These are phyloP conservation scores for Hypercompe scribonia DNA, from an alignment of 2,888 invertebrate species.

Conservation along the genomic window DNA sequence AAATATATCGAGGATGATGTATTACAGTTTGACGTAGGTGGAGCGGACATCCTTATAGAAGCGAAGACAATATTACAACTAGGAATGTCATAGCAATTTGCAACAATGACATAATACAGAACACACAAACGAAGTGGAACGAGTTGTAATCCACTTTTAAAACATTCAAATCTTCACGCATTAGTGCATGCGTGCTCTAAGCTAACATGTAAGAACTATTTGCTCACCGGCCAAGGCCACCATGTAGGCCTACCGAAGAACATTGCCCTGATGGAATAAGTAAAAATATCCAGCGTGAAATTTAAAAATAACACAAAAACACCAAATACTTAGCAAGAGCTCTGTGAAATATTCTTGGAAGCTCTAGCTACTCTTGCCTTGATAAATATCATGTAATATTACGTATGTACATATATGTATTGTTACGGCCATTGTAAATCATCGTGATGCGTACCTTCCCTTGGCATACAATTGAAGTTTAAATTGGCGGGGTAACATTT, in stretches of 20 bases:
- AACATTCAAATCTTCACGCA: conserved; percentile 44
- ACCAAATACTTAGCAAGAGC: conserved; percentile 47
- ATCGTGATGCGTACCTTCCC: conserved; percentile 44
- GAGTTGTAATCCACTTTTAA: conserved; percentile 45
- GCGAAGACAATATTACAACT: conserved; percentile 74
- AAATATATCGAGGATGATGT: conserved; percentile 60
- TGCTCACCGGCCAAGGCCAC: conserved; percentile 64
- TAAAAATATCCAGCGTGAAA: conserved; percentile 63
- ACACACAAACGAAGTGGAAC: conserved; percentile 48
- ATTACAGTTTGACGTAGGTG: conserved; percentile 65
- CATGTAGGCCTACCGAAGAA: conserved; percentile 60
- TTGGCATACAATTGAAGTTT: conserved; percentile 49
- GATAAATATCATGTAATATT: conserved; percentile 54
- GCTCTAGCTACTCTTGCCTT: conserved; percentile 38
- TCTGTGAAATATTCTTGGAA: conserved; percentile 54
- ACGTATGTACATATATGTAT: conserved; percentile 22
- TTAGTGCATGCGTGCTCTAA: conserved; percentile 43
- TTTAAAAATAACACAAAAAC: conserved; percentile 64
- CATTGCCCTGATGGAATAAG: conserved; percentile 63
- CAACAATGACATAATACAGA: conserved; percentile 71
- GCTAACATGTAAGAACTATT: conserved; percentile 42
- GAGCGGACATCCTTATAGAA: conserved; percentile 82
- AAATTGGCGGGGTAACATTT: conserved; percentile 36
- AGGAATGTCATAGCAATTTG: conserved; percentile 77
- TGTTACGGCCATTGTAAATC: conserved; percentile 56